These are phyloP conservation scores for Centroberyx gerrardi DNA, from an alignment of 2,797 vertebrate species.

Conservation along the genomic window DNA sequence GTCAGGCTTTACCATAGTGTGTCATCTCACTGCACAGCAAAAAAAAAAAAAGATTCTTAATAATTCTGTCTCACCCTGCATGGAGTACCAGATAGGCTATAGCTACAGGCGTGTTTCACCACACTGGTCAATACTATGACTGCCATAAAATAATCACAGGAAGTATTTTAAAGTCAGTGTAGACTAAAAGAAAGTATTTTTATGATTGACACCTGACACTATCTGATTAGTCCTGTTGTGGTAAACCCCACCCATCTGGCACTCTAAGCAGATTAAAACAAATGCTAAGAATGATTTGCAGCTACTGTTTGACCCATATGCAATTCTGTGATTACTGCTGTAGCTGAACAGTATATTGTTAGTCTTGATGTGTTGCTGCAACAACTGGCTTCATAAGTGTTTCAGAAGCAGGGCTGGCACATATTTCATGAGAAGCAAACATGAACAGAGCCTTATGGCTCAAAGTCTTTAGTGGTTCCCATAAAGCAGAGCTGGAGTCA, in stretches of 20 bases:
- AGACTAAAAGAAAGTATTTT: too few species aligned
- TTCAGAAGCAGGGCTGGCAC: slow-evolving; percentile 1
- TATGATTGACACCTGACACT: too few species aligned
- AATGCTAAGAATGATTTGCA: neutral
- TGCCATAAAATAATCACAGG: too few species aligned
- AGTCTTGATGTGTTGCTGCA: neutral
- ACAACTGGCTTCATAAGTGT: slow-evolving; percentile 8
- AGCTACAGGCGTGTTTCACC: neutral
- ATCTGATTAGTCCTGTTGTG: neutral
- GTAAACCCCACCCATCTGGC: neutral
- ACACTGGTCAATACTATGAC: too few species aligned
- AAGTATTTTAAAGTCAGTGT: too few species aligned
- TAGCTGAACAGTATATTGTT: neutral
- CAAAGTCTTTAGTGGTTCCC: slow-evolving; percentile 12
- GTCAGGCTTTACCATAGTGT: slow-evolving; percentile 22
- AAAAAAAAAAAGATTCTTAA: neutral
- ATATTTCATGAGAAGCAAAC: slow-evolving; percentile 1
- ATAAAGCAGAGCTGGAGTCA: neutral
- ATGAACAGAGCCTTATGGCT: neutral
- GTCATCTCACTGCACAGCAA: neutral
- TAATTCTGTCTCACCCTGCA: too few species aligned
- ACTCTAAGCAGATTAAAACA: neutral
- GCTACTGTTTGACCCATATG: neutral
- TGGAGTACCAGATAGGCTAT: too few species aligned
- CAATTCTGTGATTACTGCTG: neutral